phyloP scores from a whole-genome alignment of 2,113 vertebrate genomes.

The Nothobranchius kuhntae region DNA sequence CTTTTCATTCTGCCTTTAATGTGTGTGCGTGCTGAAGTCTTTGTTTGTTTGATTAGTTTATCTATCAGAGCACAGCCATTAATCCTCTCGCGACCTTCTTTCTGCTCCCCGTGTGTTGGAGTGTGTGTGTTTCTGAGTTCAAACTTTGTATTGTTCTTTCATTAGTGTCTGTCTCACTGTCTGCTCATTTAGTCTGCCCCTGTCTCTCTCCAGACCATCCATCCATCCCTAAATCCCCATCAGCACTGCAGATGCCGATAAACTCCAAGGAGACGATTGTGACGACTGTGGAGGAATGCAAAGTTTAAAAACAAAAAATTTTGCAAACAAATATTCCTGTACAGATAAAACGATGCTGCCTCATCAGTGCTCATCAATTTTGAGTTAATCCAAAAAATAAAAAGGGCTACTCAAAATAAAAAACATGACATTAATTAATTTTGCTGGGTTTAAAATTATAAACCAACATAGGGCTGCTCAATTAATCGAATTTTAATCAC shows the following conservation, averaged over 20 bases:
- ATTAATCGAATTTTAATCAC: no score
- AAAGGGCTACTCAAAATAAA: no score
- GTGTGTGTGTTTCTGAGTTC: constrained; percentile 38
- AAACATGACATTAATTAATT: no score
- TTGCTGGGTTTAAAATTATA: no score
- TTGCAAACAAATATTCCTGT: neutral
- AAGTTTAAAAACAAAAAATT: constrained; percentile 36
- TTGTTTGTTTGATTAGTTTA: constrained; percentile 75
- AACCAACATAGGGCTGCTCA: no score
- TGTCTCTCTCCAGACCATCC: constrained; percentile 40
- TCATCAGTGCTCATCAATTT: constrained; percentile 32
- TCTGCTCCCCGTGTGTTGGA: constrained; percentile 33
- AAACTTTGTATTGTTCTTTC: constrained; percentile 55
- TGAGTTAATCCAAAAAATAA: constrained; percentile 36
- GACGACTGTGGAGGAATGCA: constrained; percentile 49
- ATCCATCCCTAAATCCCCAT: constrained; percentile 41
- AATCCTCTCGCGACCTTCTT: constrained; percentile 74
- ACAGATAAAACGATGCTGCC: constrained; percentile 24
- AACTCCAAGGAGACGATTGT: constrained; percentile 45
- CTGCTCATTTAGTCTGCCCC: constrained; percentile 24
- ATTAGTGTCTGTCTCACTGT: constrained; percentile 1
- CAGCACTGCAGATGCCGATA: constrained; percentile 52
- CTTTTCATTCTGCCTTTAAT: constrained; percentile 65
- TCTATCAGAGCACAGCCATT: constrained; percentile 74
- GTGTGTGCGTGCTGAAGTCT: constrained; percentile 49